Conservation (phyloP, 2,888 invertebrate species). For the Meteorus cinctellus region DNA sequence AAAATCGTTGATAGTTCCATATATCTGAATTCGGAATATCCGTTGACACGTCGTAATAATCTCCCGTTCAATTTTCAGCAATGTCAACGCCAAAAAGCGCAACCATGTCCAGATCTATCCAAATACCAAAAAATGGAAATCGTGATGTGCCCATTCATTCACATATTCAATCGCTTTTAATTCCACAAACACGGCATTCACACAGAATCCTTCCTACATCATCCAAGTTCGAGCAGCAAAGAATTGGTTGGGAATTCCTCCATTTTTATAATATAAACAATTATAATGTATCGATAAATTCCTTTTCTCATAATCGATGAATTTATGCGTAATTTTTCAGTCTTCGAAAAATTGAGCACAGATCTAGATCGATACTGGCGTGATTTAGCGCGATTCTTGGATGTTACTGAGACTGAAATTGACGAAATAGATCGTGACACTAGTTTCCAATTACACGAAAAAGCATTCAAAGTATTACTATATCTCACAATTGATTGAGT, state of each 20-base stretch:
- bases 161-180: neutral
- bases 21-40: too few species aligned
- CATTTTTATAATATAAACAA: neutral
- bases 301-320: neutral
- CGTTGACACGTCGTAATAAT: neutral
- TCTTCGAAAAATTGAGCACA: constrained; percentile 57
- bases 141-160: neutral
- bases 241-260: neutral
- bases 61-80: neutral
- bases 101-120: neutral
- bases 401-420: constrained; percentile 62
- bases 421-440: constrained; percentile 59
- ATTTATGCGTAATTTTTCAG: constrained; percentile 53
- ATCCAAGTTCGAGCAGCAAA: neutral
- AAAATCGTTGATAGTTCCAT: too few species aligned
- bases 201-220: neutral
- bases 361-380: constrained; percentile 64
- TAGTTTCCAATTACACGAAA: constrained; percentile 55
- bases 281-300: neutral
- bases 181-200: neutral
- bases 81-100: constrained; percentile 6
- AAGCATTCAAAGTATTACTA: constrained; percentile 54
- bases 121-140: neutral
- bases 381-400: constrained; percentile 63
- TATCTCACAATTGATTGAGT: neutral